Evolutionary conservation across 2,888 invertebrate genomes (phyloP), one percentile per base, ranked within the genome.

Genomic region (Ophioninae sp.): DNA sequence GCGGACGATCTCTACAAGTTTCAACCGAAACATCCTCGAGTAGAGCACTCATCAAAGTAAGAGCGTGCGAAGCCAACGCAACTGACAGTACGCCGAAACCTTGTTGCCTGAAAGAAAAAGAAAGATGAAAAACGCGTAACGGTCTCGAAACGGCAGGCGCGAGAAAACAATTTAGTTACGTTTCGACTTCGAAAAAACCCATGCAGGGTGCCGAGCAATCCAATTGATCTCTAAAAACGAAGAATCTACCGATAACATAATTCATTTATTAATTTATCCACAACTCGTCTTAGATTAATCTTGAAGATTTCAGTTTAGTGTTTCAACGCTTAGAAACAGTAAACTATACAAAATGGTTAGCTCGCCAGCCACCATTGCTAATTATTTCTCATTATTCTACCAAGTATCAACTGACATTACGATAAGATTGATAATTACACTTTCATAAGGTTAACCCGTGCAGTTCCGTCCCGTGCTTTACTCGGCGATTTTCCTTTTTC

Each of bases 61-160:
- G 94, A 82, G 97, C 97, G 86, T 97, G 96, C 37, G 96, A 96
- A 17, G 98, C 97, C 75, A 98, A 94, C 0, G 98, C 98, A 23
- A 98, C 98, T 89, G 97, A 97, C 13, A 98, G 94, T 2, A 97
- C 98, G 75, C 98, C 97, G 86, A 98, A 97, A 51, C 97, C 97
- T 93, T 98, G 98, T 93, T 96, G 97, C 91, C 96, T 96, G 91
- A 82, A 90, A 86, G 75, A 85, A 58, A 65, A 80, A 75, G 71
- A 39, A 63, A 69, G 72, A 71, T 58, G 22, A 30, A 84, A 44
- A 63, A 30, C 61, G 23, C 58, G 13, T 17, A 9, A 37, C 9
- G 13, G 20, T 17, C 30, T 30, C 30, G 51, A 51, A 51, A 51
- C 51, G 51, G 17, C 51, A 10, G 17, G 6, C 17, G 51, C 17